Conservation (phyloP, 1,140 invertebrate genomes). For the Mylabris phalerata region DNA sequence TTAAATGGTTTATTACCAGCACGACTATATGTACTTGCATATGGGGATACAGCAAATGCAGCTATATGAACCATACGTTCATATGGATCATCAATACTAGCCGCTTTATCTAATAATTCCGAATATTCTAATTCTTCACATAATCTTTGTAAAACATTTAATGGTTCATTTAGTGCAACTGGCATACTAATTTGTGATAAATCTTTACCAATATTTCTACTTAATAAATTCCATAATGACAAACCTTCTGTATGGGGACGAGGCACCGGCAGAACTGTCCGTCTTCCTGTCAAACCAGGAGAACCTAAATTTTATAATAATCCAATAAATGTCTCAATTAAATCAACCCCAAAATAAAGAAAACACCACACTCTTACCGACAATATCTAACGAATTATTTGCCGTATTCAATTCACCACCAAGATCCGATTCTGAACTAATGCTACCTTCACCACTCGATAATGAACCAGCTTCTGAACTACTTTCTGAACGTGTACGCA, state of each 20-base stretch:
- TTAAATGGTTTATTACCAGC: constrained; percentile 86
- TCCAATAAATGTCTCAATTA: neutral
- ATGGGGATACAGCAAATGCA: constrained; percentile 79
- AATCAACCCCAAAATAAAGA: neutral
- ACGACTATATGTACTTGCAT: constrained; percentile 68
- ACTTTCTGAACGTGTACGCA: constrained; percentile 48
- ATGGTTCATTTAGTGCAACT: constrained; percentile 79
- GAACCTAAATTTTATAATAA: constrained; percentile 8
- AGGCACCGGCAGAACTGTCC: constrained; percentile 62
- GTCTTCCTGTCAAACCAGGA: constrained; percentile 54
- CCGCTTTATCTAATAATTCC: constrained; percentile 68
- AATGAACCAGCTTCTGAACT: constrained; percentile 59
- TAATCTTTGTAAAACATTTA: constrained; percentile 75
- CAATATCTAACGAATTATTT: constrained; percentile 31
- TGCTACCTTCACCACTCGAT: constrained; percentile 58
- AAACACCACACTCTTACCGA: constrained; percentile 22
- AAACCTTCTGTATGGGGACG: constrained; percentile 67
- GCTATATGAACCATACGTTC: constrained; percentile 70
- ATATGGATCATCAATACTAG: constrained; percentile 52
- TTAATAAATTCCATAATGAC: constrained; percentile 72
- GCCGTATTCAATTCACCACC: constrained; percentile 46
- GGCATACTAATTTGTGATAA: constrained; percentile 77
- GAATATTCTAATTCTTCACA: constrained; percentile 83
- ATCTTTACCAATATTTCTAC: constrained; percentile 83
- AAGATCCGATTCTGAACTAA: constrained; percentile 60